Evolutionary conservation across 2,113 vertebrate species (phyloP), one percentile per base, ranked within the genome.

Genomic region (Ondatra zibethicus): DNA sequence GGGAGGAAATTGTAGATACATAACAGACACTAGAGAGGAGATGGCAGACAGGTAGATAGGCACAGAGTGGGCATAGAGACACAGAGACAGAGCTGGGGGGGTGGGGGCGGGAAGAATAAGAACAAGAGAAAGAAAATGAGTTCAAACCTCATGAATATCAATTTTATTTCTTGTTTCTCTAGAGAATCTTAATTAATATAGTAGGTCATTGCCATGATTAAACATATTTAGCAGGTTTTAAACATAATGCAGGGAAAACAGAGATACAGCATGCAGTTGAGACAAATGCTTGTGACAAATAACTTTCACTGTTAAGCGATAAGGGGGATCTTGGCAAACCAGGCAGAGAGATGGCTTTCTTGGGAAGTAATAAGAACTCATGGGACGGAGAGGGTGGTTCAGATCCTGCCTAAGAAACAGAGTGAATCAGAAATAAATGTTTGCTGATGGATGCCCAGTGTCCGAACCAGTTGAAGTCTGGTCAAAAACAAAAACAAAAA

Each of bases 401-500:
- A n/a, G 19, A 8, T 16, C 19, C 7, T 65, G 2, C 23, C 36
- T 29, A 63, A 63, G 8, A 47, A 81, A 45, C 0, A 25, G 9
- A 5, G 1, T 29, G 42, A 52, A 45, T 45, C n/a, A 88, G 58
- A 61, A 77, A 8, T 42, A 72, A 16, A 0, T 19, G 12, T 9
- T 45, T n/a, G 29, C 4, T 27, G 65, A 39, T 16, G 6, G 0
- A 39, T 16, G 6, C 0, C 14, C 3, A 73, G 36, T 84, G 3
- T 6, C 11, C 17, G 63, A 52, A 52, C 27, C 45, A 88, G 50
- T 3, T 8, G 29, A n/a, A 93, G 63, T 92, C 70, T 78, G 52
- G 4, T 55, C 19, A 58, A 58, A 58, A 58, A 6, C 55, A 58
- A 58, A 58, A 58, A 0, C 16, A 58, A 55, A 55, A 55, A 3